Conservation (phyloP, 2,113 vertebrate genomes). For the Zosterops pallidus region DNA sequence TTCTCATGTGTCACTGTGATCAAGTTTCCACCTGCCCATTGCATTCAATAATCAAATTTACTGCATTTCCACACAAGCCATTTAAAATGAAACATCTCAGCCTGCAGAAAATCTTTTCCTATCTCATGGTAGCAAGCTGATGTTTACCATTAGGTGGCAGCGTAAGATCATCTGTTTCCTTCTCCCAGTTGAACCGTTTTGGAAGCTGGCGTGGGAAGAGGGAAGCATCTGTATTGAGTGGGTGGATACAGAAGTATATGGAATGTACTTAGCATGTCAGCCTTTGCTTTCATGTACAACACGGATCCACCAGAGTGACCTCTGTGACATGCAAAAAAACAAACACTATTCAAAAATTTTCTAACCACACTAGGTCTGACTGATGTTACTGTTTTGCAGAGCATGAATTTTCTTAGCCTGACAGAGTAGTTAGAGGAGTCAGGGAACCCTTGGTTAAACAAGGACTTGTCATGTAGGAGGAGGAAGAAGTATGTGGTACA, state of each 20-base stretch:
- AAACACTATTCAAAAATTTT: not conserved
- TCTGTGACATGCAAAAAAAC: constrained; percentile 55
- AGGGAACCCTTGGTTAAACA: not conserved
- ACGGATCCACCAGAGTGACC: constrained; percentile 73
- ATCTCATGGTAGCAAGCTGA: not conserved
- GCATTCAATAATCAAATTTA: not conserved
- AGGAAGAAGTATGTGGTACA: not conserved
- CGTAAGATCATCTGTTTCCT: constrained; percentile 43
- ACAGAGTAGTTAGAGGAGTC: not conserved
- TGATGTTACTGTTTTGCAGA: not conserved
- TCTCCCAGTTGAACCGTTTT: not conserved
- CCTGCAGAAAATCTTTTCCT: not conserved
- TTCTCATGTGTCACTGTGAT: not conserved
- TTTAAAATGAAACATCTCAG: not conserved
- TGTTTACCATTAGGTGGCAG: constrained; percentile 80
- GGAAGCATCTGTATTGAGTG: not conserved
- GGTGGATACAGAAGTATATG: constrained; percentile 54
- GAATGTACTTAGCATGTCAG: constrained; percentile 51
- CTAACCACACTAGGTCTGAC: not conserved
- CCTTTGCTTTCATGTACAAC: constrained; percentile 50
- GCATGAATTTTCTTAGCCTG: not conserved
- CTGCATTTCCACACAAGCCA: not conserved
- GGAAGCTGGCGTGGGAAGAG: constrained; percentile 19
- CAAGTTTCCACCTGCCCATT: not conserved
- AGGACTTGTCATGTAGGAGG: not conserved